Base-by-base conservation (phyloP, 2,113 vertebrate species). In the Tichodroma muraria region DNA sequence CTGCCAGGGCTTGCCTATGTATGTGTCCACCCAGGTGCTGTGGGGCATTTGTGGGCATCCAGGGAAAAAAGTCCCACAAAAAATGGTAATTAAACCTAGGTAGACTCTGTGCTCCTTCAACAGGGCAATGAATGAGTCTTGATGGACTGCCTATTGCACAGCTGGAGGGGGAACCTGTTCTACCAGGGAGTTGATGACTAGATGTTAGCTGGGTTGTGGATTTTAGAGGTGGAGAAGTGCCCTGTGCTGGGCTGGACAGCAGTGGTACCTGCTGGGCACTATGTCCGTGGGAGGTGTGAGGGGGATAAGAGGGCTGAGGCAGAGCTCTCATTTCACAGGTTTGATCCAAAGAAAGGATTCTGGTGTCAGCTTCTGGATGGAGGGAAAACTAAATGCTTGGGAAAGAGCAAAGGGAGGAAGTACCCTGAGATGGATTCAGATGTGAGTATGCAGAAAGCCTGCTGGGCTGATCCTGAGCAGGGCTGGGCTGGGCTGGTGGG, bases 321-420 rank as follows among this genome's bases (percentile, higher is more conserved):
- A 71, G 47, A 86, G 44, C 75, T 91, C 38, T 91, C 2, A 0
- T 27, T 95, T 79, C 4, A 0, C 97, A 99, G 99, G 96, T 99
- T 99, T 90, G 99, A 99, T 95, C 98, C 99, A 64, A 99, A 99
- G 97, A 99, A 99, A 97, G 99, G 99, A 77, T 99, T 99, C 97
- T 99, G 99, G 99, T 99, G 99, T 97, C 99, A 99, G 91, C 98
- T 99, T 87, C 97, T 99, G 31, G 99, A 99, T 61, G 99, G 99
- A 97, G 99, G 99, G 45, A 99, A 99, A 96, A 99, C 98, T 0
- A 99, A 99, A 97, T 99, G 99, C 98, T 97, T 99, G 97, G 99
- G 99, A 52, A 99, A 99, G 96, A 99, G 99, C 97, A 99, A 99
- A 98, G 99, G 99, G 70, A 98, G 99, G 90, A 98, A 98, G 92